Conservation (phyloP, 2,888 invertebrate species). For the Euzetes globulus region DNA sequence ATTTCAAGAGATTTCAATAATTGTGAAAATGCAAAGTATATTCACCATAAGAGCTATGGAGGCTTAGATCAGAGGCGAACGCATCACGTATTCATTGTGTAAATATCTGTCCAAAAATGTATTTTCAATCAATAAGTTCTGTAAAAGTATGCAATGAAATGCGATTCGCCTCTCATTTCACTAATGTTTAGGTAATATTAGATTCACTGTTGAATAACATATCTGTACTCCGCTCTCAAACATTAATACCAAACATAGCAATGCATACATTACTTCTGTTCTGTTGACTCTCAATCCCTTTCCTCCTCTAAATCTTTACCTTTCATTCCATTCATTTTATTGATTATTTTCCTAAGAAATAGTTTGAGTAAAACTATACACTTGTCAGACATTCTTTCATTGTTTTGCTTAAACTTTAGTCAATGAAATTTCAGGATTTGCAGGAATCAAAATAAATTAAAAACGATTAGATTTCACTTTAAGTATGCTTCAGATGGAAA, state of each 20-base stretch:
- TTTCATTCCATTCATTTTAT: conserved; percentile 6
- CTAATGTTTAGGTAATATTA: conserved; percentile 22
- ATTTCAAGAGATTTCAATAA: too few species aligned
- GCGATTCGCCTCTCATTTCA: background rate
- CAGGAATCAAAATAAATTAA: too few species aligned
- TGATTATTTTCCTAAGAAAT: background rate
- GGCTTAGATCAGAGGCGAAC: too few species aligned
- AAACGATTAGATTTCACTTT: too few species aligned
- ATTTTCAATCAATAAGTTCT: conserved; percentile 14
- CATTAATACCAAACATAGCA: background rate
- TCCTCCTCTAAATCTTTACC: background rate
- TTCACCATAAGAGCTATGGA: too few species aligned
- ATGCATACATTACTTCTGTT: background rate
- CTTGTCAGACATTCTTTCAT: background rate
- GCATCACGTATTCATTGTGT: background rate
- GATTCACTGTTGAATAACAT: background rate
- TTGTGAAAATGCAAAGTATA: too few species aligned
- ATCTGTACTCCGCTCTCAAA: background rate
- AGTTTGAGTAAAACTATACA: background rate
- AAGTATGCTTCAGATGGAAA: too few species aligned
- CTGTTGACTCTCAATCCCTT: background rate
- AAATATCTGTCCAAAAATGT: conserved; percentile 12
- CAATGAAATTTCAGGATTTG: too few species aligned
- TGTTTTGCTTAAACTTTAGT: background rate
- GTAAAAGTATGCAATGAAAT: background rate